Evolutionary conservation across 1,140 invertebrate genomes (phyloP), one percentile per base, ranked within the genome.

Genomic region (Camponotus floridanus): DNA sequence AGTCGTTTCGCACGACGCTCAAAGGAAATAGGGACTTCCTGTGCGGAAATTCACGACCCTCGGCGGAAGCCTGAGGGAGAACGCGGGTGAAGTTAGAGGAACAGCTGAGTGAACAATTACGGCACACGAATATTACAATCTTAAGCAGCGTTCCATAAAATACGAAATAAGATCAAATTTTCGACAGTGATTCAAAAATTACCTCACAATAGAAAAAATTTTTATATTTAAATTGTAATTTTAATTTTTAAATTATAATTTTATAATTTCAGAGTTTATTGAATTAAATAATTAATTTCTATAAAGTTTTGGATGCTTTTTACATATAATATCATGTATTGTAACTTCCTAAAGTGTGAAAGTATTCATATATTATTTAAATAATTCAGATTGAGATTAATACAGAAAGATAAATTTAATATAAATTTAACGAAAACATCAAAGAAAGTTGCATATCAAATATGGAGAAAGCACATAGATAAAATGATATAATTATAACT

Each of bases 1-100:
- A 31, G 57, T 85, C 42, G 81, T 85, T 26, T 85, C 76, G 21
- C 48, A 61, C 51, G 26, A 31, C 59, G 15, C 62, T 13, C 26
- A 7, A 45, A 51, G 71, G 85, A 76, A 86, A 71, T 61, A 33
- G 55, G 42, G 36, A 51, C 67, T 89, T 90, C 87, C 87, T 61
- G 88, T 33, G 39, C 88, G 88, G 85, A 89, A 90, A 90, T 89
- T 87, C 73, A 51, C 64, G 36, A 76, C 33, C 76, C 70, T 62
- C 67, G 39, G 33, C 85, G 84, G 88, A 89, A 87, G 74, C 51
- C 45, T 11, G 88, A 84, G 87, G 87, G 78, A 87, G 73, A 89
- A 85, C 67, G 39, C 85, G 36, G 59, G 42, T 36, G 45, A 73
- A 15, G 45, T 83, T 78, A 67, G 11, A 64, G 21, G 15, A 62